Evolutionary conservation across 1,140 invertebrate genomes (phyloP).

Genomic region (Atta cephalotes): DNA sequence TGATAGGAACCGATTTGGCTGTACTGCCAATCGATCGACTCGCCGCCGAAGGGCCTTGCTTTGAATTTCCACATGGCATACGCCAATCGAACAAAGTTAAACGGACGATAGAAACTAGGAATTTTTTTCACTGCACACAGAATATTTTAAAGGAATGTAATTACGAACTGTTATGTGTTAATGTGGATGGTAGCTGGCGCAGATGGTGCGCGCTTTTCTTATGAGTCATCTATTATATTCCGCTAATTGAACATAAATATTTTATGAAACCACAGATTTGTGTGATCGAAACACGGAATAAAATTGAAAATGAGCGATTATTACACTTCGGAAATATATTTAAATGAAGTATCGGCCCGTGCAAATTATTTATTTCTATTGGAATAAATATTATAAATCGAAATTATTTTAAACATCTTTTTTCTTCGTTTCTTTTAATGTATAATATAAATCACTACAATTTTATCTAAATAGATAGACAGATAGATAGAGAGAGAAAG

Average conservation of each 20-base stretch:
- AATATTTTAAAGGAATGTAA: constrained; percentile 34
- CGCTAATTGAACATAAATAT: constrained; percentile 36
- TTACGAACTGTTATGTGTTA: constrained; percentile 47
- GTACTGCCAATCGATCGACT: constrained; percentile 22
- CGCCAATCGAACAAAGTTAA: neutral
- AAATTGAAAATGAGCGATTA: neutral
- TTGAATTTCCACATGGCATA: constrained; percentile 26
- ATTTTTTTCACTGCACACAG: constrained; percentile 19
- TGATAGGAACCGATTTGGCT: constrained; percentile 5
- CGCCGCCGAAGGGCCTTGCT: constrained; percentile 1
- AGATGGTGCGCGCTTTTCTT: neutral
- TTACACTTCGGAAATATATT: neutral
- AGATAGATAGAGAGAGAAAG: too few relatives aligned
- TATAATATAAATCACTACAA: neutral
- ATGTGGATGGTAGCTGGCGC: neutral
- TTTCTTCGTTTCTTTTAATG: neutral
- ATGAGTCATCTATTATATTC: neutral
- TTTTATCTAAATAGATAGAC: neutral
- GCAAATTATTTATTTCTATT: neutral
- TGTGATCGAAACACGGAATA: neutral
- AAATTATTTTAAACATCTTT: neutral
- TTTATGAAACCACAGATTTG: neutral
- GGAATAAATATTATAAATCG: neutral
- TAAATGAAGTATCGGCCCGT: neutral
- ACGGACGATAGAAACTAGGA: constrained; percentile 20